Base-by-base conservation (phyloP, 2,888 invertebrate genomes). In the Unio pictorum region DNA sequence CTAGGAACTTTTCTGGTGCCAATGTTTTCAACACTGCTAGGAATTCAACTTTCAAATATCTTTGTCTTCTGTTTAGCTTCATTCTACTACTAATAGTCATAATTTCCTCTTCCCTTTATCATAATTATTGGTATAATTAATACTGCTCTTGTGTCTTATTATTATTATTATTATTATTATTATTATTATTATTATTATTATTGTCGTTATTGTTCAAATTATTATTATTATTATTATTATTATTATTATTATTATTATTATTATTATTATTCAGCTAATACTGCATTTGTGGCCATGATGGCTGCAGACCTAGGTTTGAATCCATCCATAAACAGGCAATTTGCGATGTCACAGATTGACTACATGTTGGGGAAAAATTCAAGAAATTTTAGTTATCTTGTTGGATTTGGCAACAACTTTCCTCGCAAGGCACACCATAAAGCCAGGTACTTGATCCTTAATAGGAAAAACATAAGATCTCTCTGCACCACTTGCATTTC, bases 371-470 rank as follows among this genome's bases (percentile, higher is more conserved):
- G 84, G 6, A 80, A 78, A 34, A 78, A 81, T 63, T 68, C 70
- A 4, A 62, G 75, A 20, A 81, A 78, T 15, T 68, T 78, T 23
- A 85, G 86, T 61, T 86, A 81, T 67, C 81, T 83, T 30, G 78
- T 86, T n/a, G 87, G 87, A 1, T 86, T 74, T 68, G 86, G 86
- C 8, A 67, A 72, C 60, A 78, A 85, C 63, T 84, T 78, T 30
- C 86, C 87, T n/a, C 67, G 34, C 45, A 73, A 76, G 59, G 84
- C 87, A n/a, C 85, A 86, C 67, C 87, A 87, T 69, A 71, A 80
- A 34, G 73, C 83, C 18, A 81, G 83, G 87, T 87, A 69, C 8
- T 11, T 45, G 45, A 45, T 11, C 45, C 45, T 67, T 72, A 60
- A 67, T 26, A 5, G 30, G 18, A 30, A n/a, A 20, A 1, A 6